Evolutionary conservation across 2,113 vertebrate species (phyloP), one percentile per base, ranked within the genome.

Genomic region (Myrmophylax atrothorax): DNA sequence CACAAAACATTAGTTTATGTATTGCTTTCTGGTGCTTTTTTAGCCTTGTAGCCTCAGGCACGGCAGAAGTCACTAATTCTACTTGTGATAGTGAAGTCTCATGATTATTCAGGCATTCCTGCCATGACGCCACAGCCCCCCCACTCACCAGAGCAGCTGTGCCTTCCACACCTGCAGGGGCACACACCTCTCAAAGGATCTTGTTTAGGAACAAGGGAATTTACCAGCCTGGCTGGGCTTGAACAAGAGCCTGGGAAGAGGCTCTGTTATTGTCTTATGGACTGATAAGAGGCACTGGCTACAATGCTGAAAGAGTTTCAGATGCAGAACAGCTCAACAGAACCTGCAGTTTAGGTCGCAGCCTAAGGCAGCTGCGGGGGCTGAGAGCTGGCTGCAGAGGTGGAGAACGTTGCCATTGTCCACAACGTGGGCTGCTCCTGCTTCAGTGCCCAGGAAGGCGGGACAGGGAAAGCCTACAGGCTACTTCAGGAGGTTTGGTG

Each of bases 21-120:
- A 62, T 82, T 90, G n/a, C 26, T 84, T 85, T 87, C 67, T 89
- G 74, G 69, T 42, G 78, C n/a, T 35, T 87, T 90, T 77, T 87
- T 25, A 85, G 69, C 59, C 18, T 73, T 79, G 16, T 33, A n/a
- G 18, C 73, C 82, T 68, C 35, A 68, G 37, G 73, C n/a, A 62
- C 18, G 81, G 66, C 58, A 83, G 38, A 64, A 92, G 24, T 56
- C 64, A 49, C 59, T 72, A n/a, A 38, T 84, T 79, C 58, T 84
- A 5, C 20, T 29, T 66, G 31, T 42, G 58, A 49, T 17, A 28
- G 16, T n/a, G 87, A 46, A 9, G 24, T n/a, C 72, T 84, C 5
- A 1, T 38, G 66, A 33, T 38, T 66, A 58, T 38, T 22, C 26
- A 42, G 70, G 29, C 23, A 40, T 37, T 53, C 6, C 2, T 28